Evolutionary conservation across 1,140 invertebrate species (phyloP), one percentile per base, ranked within the genome.

Genomic region (Epicauta chinensis): DNA sequence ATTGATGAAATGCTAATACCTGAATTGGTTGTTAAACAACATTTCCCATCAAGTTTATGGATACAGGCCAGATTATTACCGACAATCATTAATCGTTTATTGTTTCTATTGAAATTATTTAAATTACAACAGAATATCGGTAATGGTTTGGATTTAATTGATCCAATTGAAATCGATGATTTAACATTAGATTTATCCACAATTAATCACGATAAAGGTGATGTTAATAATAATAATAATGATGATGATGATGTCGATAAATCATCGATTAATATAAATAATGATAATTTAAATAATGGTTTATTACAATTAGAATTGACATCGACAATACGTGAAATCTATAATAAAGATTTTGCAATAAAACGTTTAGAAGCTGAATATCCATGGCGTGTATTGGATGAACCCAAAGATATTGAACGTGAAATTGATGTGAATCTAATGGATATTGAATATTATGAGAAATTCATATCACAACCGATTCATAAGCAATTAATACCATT

Each of bases 21-120:
- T 0, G 96, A 99, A 72, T 75, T 98, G 29, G 94, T 93, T 69
- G 77, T 81, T 16, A 84, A 85, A 54, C 87, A 92, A 66, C 81
- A 83, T 1, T 94, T 93, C 68, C 86, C 92, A 0, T 84, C 89
- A 1, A 77, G 84, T 5, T 77, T 97, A 16, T 98, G 94, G 93
- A 75, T 92, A 7, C 93, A 98, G 73, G 84, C 90, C 0, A 84
- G 86, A 0, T 81, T 87, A 16, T 68, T 99, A 16, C 97, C 97
- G 0, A 87, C 89, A 12, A 83, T 97, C 60, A 64, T 98, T 3
- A 89, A 95, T 59, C 71, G 78, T 13, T 62, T 94, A 5, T 82
- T 82, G 50, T 82, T 83, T 60, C 71, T 97, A 2, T 74, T 96
- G 10, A 65, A 89, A 10, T 85, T 90, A 0, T 86, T 96, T 62